Base-by-base conservation (phyloP, 2,888 invertebrate species). In the Pollenia amentaria region DNA sequence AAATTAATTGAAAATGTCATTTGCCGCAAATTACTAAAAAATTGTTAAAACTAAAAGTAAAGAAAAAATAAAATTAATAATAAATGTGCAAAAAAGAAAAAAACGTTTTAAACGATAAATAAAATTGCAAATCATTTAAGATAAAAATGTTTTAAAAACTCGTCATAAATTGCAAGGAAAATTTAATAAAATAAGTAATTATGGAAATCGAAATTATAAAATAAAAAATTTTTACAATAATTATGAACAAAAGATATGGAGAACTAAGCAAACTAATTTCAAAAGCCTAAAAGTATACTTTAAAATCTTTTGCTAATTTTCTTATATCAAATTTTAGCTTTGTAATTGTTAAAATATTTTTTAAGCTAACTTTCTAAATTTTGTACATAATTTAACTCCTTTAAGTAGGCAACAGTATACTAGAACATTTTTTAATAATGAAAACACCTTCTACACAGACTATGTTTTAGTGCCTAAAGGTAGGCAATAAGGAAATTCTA, bases 1-100 rank as follows among this genome's bases (percentile, higher is more conserved):
- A 90, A 90, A 91, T 91, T 92, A 91, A 91, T 92, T 91, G 89
- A 88, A 92, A 91, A 91, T 90, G 89, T 91, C 90, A 84, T 87
- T 87, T 88, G 78, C 82, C 82, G 67, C 80, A 87, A 87, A 87
- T 84, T 84, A 84, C 87, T 84, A 62, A 86, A 77, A 75, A 77
- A 65, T 46, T 9, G 9, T 73, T 67, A 67, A 81, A 48, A 57
- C 75, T 40, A 42, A 16, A 29, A n/a, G 3, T 29, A 10, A 3
- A 1, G 29, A 1, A 44, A 64, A 29, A 7, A 18, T 1, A 4
- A n/a, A 40, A 57, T 38, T 10, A 72, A 21, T 14, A 78, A 48
- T 40, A 6, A 60, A 62, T 40, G 40, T 6, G 44, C 3, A 48
- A 40, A 77, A 48, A 67, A 16, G 40, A 40, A 40, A 67, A 38